Evolutionary conservation across 2,888 invertebrate species (phyloP).

Genomic region (Sturmia bella): DNA sequence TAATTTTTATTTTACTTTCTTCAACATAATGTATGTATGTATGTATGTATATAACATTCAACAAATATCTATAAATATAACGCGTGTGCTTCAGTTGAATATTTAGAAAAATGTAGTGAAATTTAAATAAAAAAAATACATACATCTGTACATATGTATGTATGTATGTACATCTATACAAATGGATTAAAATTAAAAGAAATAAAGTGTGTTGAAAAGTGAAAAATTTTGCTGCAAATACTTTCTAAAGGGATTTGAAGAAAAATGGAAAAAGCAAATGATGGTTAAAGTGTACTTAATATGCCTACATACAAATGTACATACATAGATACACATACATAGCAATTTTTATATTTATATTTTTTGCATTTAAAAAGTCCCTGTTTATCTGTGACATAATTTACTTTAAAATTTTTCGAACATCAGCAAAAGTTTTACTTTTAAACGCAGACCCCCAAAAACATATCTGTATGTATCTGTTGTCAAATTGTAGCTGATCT

Average conservation of each 20-base stretch:
- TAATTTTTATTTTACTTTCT: conserved; percentile 76
- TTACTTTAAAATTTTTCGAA: conserved; percentile 70
- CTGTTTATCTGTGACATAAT: conserved; percentile 71
- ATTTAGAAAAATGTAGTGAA: conserved; percentile 40
- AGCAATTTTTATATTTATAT: conserved; percentile 12
- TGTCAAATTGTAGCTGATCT: conserved; percentile 42
- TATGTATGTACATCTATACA: not conserved
- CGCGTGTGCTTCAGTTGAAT: conserved; percentile 74
- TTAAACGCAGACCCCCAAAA: conserved; percentile 66
- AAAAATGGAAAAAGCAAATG: too few relatives aligned
- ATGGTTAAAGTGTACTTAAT: not conserved
- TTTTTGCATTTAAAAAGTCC: conserved; percentile 61
- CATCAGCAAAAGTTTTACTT: conserved; percentile 64
- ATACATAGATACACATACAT: not conserved
- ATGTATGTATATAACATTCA: conserved; percentile 67
- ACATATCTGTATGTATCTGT: conserved; percentile 63
- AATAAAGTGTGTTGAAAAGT: too few relatives aligned
- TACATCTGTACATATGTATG: not conserved
- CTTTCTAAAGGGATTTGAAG: too few relatives aligned
- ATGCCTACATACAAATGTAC: not conserved
- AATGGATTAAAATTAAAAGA: too few relatives aligned
- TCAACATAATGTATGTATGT: conserved; percentile 71
- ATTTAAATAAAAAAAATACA: not conserved
- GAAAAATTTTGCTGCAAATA: too few relatives aligned
- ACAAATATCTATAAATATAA: conserved; percentile 72